Evolutionary conservation across 2,113 vertebrate species (phyloP).

Genomic region (Labeo catla): DNA sequence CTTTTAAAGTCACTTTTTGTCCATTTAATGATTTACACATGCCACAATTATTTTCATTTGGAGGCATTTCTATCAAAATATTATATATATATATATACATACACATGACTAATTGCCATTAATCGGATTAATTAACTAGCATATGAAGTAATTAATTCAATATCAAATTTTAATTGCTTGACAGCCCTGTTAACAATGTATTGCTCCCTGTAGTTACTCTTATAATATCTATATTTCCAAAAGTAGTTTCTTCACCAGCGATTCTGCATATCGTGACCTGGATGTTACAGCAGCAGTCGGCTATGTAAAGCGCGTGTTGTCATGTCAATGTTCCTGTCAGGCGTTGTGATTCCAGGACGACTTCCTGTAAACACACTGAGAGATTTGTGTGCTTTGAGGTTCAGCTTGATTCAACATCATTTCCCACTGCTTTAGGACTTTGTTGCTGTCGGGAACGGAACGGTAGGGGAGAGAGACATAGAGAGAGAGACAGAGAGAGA

Average conservation of each 20-base stretch:
- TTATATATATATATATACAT: neutral
- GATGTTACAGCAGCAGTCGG: constrained; percentile 9
- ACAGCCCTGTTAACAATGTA: neutral
- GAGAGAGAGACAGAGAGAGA: constrained; percentile 28
- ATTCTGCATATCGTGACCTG: constrained; percentile 5
- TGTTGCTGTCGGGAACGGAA: constrained; percentile 46
- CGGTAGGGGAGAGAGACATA: constrained; percentile 14
- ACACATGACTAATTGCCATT: neutral
- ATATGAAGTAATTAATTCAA: constrained; percentile 2
- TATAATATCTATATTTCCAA: neutral
- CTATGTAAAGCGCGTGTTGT: neutral
- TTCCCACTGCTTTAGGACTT: constrained; percentile 54
- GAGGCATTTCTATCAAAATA: neutral
- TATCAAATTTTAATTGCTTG: neutral
- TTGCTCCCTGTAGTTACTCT: neutral
- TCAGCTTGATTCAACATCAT: constrained; percentile 55
- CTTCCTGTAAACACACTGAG: constrained; percentile 39
- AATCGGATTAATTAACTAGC: neutral
- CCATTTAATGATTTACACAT: neutral
- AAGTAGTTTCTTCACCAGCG: neutral
- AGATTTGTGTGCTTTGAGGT: constrained; percentile 57
- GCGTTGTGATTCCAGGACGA: constrained; percentile 2
- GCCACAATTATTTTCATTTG: neutral
- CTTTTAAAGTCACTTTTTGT: neutral
- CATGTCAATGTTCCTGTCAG: constrained; percentile 27